phyloP scores from a whole-genome alignment of 2,888 invertebrate species.

The Mythimna loreyi region DNA sequence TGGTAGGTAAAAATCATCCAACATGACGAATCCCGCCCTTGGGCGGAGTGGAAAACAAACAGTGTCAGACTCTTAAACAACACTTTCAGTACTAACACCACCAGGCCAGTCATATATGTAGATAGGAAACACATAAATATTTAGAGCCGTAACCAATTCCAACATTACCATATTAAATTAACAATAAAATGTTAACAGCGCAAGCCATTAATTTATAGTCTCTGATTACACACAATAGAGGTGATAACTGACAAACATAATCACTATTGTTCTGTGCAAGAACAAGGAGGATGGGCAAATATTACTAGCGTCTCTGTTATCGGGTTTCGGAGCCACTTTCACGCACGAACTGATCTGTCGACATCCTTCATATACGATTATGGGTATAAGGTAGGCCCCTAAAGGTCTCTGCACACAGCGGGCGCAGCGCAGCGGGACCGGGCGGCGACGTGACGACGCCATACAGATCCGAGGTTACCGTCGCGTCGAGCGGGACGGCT shows the following conservation, averaged over 20 bases:
- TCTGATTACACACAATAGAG: slow-evolving; percentile 27
- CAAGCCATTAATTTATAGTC: slow-evolving; percentile 10
- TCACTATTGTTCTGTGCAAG: slow-evolving; percentile 41
- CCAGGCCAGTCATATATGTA: too few species aligned
- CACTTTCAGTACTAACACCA: too few species aligned
- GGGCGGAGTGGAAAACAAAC: too few species aligned
- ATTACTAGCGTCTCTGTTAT: slow-evolving; percentile 48
- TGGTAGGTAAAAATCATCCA: too few species aligned
- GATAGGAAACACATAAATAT: neutral
- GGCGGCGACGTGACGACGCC: too few species aligned
- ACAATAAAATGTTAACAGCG: slow-evolving; percentile 27
- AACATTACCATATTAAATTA: slow-evolving; percentile 30
- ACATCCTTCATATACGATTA: slow-evolving; percentile 56
- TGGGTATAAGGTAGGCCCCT: slow-evolving; percentile 35
- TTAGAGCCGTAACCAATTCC: slow-evolving; percentile 10
- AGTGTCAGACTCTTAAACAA: too few species aligned
- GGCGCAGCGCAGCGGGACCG: too few species aligned
- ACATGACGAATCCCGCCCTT: too few species aligned
- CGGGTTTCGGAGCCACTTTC: slow-evolving; percentile 30
- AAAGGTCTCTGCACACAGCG: too few species aligned
- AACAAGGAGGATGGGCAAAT: slow-evolving; percentile 29
- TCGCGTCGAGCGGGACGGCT: too few species aligned
- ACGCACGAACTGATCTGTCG: slow-evolving; percentile 49
- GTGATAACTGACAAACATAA: slow-evolving; percentile 43
- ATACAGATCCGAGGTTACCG: too few species aligned